These are phyloP conservation scores for Gallinago nigripennis DNA, from an alignment of 2,797 vertebrate genomes.

Conservation along the genomic window DNA sequence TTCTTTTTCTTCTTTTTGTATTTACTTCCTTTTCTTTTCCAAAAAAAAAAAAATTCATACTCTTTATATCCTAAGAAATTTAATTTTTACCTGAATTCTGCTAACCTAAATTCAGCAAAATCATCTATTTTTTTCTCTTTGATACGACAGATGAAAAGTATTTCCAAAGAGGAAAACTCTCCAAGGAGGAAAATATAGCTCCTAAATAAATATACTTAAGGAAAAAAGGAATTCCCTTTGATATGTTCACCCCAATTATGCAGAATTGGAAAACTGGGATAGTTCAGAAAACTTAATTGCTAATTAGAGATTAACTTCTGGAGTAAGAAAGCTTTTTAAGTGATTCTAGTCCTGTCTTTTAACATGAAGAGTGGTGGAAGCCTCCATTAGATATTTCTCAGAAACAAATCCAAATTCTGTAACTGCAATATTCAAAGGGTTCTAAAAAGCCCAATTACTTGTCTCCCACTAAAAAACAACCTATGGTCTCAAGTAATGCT, in stretches of 20 bases:
- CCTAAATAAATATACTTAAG: neutral
- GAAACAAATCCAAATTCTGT: neutral
- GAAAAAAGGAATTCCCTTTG: neutral
- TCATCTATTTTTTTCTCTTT: neutral
- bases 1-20: neutral
- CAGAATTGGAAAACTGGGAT: neutral
- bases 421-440: neutral
- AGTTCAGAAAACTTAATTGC: neutral
- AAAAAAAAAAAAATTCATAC: too few species aligned
- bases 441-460: neutral
- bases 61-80: neutral
- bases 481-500: neutral
- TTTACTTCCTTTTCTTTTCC: neutral
- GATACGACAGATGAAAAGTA: neutral
- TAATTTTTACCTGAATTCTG: neutral
- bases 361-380: neutral
- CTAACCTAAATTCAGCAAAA: neutral
- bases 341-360: neutral
- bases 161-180: neutral
- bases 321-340: neutral
- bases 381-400: neutral
- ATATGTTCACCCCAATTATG: neutral
- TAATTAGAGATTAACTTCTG: neutral
- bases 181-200: neutral
- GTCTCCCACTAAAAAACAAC: neutral